These are phyloP conservation scores for Reticulitermes lucifugus DNA, from an alignment of 2,888 invertebrate species.

Conservation along the genomic window DNA sequence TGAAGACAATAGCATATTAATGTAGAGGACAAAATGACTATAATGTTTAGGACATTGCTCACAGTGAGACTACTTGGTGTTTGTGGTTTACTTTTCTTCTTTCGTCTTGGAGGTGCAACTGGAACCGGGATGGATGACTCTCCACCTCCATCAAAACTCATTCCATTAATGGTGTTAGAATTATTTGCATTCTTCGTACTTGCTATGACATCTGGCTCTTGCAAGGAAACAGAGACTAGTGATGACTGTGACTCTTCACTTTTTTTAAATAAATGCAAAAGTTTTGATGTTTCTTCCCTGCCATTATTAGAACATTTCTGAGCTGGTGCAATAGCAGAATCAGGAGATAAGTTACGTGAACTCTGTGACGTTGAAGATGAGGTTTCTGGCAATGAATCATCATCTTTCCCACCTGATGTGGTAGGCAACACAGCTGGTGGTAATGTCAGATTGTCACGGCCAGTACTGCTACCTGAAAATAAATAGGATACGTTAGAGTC, in stretches of 20 bases:
- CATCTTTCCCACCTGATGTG: conserved; percentile 47
- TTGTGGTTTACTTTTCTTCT: conserved; percentile 73
- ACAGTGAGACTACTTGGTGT: conserved; percentile 60
- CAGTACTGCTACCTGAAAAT: conserved; percentile 23
- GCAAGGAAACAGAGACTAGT: conserved; percentile 63
- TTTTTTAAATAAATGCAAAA: not conserved
- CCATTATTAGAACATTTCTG: not conserved
- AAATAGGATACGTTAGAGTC: no score
- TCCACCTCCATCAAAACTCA: conserved; percentile 54
- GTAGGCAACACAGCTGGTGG: conserved; percentile 23
- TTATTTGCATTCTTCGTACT: conserved; percentile 79
- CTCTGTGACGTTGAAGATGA: conserved; percentile 52
- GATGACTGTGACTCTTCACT: not conserved
- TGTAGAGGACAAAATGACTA: not conserved
- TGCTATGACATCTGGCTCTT: conserved; percentile 93
- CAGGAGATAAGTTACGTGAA: conserved; percentile 40
- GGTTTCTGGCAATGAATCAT: conserved; percentile 51
- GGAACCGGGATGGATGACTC: conserved; percentile 63
- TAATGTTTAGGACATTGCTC: conserved; percentile 55
- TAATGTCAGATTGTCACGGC: conserved; percentile 18
- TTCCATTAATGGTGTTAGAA: conserved; percentile 59
- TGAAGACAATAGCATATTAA: not conserved
- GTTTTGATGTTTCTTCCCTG: not conserved
- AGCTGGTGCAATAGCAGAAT: conserved; percentile 64
- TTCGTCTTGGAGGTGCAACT: conserved; percentile 83